Evolutionary conservation across 2,888 invertebrate species (phyloP), one percentile per base, ranked within the genome.

Genomic region (Theretra japonica): DNA sequence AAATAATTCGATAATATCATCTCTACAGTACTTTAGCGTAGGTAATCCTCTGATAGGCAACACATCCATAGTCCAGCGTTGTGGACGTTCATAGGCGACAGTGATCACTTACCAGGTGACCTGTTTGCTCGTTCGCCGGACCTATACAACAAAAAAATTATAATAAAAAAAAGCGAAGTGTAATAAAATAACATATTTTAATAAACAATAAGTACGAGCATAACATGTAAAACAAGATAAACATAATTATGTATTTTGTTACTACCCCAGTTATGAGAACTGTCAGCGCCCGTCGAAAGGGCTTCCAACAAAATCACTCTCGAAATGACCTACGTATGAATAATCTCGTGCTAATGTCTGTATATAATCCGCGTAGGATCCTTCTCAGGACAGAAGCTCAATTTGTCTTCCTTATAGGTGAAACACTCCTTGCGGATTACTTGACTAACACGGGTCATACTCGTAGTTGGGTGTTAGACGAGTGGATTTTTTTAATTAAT

Each of bases 401-500:
- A 93, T 92, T 91, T 90, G 90, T 93, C 91, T 92, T 92, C 90
- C 90, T 92, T 90, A 86, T 56, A 71, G 70, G 70, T 33, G 50
- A 50, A 60, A 56, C 56, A 65, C 56, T 71, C 33, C 65, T 71
- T 65, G 62, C 33, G 56, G 70, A 71, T 71, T 71, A 71, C 41
- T 21, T 23, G 33, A 65, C 25, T 65, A 33, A 62, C 53, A 56
- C 33, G 56, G 56, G n/a, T 41, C 50, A 48, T 70, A n/a, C n/a
- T n/a, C n/a, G n/a, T n/a, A 50, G 48, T 48, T 50, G 15, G 41
- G 28, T 28, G 23, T 25, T 57, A 56, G 28, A 6, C 25, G 21
- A 53, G 25, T 53, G 25, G 28, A 30, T 28, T 30, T 25, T 23
- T 21, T 50, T n/a, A 68, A 25, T 50, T 17, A 28, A 41, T 28